Evolutionary conservation across 2,888 invertebrate species (phyloP), one percentile per base, ranked within the genome.

Genomic region (Drosophila borealis): DNA sequence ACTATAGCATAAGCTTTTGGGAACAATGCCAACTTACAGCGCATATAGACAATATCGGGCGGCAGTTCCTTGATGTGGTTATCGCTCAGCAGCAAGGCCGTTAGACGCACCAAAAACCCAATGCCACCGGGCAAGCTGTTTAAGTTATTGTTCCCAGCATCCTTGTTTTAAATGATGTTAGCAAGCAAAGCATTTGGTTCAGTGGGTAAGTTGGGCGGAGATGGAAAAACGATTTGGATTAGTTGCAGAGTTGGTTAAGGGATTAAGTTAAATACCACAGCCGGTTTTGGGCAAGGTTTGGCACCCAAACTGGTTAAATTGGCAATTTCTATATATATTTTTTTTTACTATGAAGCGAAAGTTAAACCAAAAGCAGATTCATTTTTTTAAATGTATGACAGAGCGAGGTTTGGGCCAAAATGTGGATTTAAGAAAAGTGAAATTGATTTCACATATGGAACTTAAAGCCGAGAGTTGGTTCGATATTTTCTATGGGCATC

Each of bases 71-170:
- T 93, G 78, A 97, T 93, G 91, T 95, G 94, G 92, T 97, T 97
- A 93, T 96, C 93, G 78, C 96, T 95, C 68, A 96, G 91, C 91
- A 96, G 95, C 76, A 97, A 93, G 89, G 95, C 94, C 62, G 94
- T 94, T 91, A 97, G 93, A 81, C 96, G 94, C 70, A 96, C 96
- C 91, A 97, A 93, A 93, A 96, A 97, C 74, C 97, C 97, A 93
- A 98, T 94, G 88, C 97, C 96, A 73, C 95, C 93, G 29, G 98
- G 97, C 90, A 98, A 91, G 69, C 92, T 93, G 75, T 93, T 93
- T 92, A 98, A 92, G 88, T 95, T 94, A 93, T 97, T 97, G 93
- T 95, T 93, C 37, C 97, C 96, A 81, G 97, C 92, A 93, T 97
- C 96, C 97, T 97, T 91, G 34, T 55, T 34, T 49, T 62, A 36